phyloP scores from a whole-genome alignment of 2,888 invertebrate genomes.

The Myopa testacea region DNA sequence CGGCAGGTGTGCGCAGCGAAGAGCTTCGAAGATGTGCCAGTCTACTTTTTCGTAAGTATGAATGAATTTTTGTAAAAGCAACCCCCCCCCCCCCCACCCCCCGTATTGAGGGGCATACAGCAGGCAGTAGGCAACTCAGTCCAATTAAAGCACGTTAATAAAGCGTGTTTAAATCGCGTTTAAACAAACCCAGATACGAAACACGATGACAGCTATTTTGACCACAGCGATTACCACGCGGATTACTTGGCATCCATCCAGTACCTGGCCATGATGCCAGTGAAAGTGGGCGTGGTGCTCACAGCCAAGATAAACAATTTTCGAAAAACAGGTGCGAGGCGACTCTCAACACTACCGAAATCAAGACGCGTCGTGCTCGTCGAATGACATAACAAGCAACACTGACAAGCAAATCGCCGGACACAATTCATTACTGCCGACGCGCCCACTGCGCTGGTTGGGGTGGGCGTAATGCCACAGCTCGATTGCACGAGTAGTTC shows the following conservation, averaged over 20 bases:
- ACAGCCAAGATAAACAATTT: slow-evolving; percentile 20
- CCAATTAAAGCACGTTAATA: neutral
- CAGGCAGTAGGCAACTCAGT: neutral
- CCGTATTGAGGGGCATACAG: neutral
- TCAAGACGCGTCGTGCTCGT: neutral
- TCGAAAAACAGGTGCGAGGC: no score
- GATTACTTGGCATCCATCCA: no score
- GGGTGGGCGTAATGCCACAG: neutral
- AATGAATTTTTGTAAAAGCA: neutral
- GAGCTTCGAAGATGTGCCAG: slow-evolving; percentile 68
- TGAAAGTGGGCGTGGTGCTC: neutral
- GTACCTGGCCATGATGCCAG: neutral
- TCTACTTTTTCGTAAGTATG: slow-evolving; percentile 61
- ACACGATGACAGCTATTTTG: slow-evolving; percentile 25
- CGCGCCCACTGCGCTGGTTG: slow-evolving; percentile 19
- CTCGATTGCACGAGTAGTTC: no score
- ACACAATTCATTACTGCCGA: slow-evolving; percentile 22
- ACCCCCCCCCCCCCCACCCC: neutral
- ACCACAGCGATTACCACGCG: slow-evolving; percentile 12
- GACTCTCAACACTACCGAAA: no score
- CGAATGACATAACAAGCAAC: no score
- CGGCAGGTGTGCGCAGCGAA: slow-evolving; percentile 81
- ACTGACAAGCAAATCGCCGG: slow-evolving; percentile 4
- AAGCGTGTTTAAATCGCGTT: neutral
- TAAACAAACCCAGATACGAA: slow-evolving; percentile 17